A percentile compares a stretch with the other conserved stretches of the same genome.
These are phyloP conservation scores for Erannis defoliaria DNA, from an alignment of 2,888 invertebrate genomes.

Conservation along the genomic window DNA sequence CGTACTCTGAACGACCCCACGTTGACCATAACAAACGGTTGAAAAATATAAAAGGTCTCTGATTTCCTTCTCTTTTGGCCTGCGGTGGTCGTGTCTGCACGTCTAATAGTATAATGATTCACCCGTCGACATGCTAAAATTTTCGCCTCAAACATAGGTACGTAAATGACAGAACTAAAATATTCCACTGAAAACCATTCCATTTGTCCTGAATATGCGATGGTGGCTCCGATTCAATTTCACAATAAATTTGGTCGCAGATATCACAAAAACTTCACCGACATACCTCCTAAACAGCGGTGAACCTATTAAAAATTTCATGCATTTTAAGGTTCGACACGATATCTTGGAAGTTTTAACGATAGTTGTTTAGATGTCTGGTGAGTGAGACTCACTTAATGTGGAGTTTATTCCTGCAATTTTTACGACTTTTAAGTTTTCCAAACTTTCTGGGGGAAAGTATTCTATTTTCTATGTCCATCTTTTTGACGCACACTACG, in stretches of 20 bases:
- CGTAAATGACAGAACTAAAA: not conserved
- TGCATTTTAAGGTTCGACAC: constrained; percentile 48
- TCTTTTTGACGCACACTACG: no score
- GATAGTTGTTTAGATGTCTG: constrained; percentile 22
- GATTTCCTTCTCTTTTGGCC: no score
- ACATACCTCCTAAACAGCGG: constrained; percentile 25
- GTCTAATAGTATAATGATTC: not conserved
- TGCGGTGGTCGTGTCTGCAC: no score
- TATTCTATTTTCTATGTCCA: no score
- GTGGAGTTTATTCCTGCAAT: no score
- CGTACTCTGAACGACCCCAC: no score
- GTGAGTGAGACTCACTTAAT: constrained; percentile 1
- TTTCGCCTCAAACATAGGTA: not conserved
- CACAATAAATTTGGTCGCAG: not conserved
- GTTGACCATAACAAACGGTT: no score
- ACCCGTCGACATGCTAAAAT: not conserved
- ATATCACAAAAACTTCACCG: constrained; percentile 29
- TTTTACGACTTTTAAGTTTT: no score
- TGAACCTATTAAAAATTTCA: constrained; percentile 57
- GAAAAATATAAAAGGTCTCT: no score
- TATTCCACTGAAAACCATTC: not conserved
- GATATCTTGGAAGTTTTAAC: constrained; percentile 46
- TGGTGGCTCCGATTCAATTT: not conserved
- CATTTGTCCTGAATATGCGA: not conserved
- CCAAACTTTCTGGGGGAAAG: no score